phyloP scores from a whole-genome alignment of 2,113 vertebrate genomes.

The Willisornis vidua region DNA sequence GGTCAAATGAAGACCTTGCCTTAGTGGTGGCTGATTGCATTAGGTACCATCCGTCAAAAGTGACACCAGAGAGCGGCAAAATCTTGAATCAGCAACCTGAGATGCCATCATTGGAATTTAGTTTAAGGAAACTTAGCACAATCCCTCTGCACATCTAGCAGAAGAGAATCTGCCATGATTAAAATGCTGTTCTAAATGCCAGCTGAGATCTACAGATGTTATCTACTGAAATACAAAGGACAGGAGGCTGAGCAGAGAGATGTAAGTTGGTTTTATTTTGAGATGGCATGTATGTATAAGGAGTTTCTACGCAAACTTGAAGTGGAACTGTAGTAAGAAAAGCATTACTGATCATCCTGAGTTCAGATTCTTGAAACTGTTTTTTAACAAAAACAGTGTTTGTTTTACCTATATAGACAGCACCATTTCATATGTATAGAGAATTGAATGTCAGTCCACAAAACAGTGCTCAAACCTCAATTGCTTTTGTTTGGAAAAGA shows the following conservation, averaged over 20 bases:
- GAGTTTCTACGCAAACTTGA: neutral
- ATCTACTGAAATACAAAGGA: conserved; percentile 28
- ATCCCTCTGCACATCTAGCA: conserved; percentile 59
- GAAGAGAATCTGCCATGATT: conserved; percentile 68
- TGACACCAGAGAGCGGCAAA: conserved; percentile 79
- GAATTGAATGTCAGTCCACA: neutral
- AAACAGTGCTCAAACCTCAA: neutral
- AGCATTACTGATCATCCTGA: neutral
- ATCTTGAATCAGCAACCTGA: conserved; percentile 82
- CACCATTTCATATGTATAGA: neutral
- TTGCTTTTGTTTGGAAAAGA: neutral
- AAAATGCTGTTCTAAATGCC: conserved; percentile 56
- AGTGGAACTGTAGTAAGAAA: neutral
- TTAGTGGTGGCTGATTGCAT: conserved; percentile 81
- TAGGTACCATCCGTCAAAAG: conserved; percentile 86
- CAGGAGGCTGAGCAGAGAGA: neutral
- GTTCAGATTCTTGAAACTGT: neutral
- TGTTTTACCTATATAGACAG: neutral
- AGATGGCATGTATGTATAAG: neutral
- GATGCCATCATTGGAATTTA: conserved; percentile 79
- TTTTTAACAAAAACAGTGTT: neutral
- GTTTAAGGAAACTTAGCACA: conserved; percentile 78
- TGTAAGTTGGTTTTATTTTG: neutral
- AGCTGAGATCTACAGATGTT: conserved; percentile 34
- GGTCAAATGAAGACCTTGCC: conserved; percentile 67